These are phyloP conservation scores for Brienomyrus longianalis DNA, from an alignment of 2,113 vertebrate genomes.

Conservation along the genomic window DNA sequence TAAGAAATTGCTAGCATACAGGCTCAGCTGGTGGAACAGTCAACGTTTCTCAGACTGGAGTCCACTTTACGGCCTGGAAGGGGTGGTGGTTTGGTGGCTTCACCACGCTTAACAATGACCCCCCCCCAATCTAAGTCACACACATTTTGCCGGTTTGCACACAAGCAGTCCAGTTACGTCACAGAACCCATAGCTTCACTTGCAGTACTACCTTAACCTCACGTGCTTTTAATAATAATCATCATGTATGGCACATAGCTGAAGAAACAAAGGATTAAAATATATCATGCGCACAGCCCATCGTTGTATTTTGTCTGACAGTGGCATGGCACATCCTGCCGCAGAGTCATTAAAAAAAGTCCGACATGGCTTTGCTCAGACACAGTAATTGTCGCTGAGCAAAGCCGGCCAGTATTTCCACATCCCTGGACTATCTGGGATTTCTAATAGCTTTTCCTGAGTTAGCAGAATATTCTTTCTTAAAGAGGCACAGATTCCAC, in stretches of 20 bases:
- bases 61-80: slow-evolving; percentile 48
- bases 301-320: not conserved
- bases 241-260: not conserved
- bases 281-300: not conserved
- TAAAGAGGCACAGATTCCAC: slow-evolving; percentile 1
- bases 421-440: not conserved
- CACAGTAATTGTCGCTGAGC: not conserved
- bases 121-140: slow-evolving; percentile 15
- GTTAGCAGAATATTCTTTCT: slow-evolving; percentile 12
- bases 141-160: slow-evolving; percentile 27
- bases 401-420: not conserved
- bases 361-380: not conserved
- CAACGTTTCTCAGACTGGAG: slow-evolving; percentile 38
- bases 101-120: slow-evolving; percentile 35
- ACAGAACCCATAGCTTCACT: not conserved
- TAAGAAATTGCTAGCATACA: slow-evolving; percentile 15
- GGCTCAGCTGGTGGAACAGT: slow-evolving; percentile 26
- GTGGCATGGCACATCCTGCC: not conserved
- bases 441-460: slow-evolving; percentile 7
- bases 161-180: not conserved
- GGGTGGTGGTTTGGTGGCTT: slow-evolving; percentile 44
- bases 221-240: not conserved
- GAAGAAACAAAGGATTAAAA: not conserved
- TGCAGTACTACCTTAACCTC: not conserved
- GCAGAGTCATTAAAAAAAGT: not conserved